These are phyloP conservation scores for Drosophila tani DNA, from an alignment of 1,140 invertebrate genomes.

Conservation along the genomic window DNA sequence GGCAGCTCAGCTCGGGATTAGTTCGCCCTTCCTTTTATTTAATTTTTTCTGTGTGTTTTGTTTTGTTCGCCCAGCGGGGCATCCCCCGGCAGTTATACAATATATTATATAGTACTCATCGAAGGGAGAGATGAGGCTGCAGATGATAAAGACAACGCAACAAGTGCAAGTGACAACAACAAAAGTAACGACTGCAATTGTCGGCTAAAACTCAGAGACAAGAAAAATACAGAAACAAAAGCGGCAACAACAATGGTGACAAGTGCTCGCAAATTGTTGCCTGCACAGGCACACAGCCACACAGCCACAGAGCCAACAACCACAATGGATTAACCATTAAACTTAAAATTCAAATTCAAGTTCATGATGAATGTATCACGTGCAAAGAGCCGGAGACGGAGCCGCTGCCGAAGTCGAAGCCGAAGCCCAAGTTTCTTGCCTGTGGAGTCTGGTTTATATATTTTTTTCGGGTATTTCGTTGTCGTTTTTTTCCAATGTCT, in stretches of 20 bases:
- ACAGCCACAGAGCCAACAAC: constrained; percentile 30
- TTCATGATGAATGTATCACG: constrained; percentile 85
- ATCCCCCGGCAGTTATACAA: constrained; percentile 54
- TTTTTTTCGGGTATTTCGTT: constrained; percentile 34
- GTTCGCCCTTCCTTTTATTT: constrained; percentile 2
- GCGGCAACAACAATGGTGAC: constrained; percentile 49
- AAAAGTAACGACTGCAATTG: constrained; percentile 31
- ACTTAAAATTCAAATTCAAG: constrained; percentile 85
- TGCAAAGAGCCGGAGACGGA: constrained; percentile 53
- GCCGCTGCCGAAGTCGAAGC: constrained; percentile 28
- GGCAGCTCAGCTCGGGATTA: constrained; percentile 26
- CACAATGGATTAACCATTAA: constrained; percentile 80
- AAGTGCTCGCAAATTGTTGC: constrained; percentile 75
- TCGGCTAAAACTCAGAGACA: constrained; percentile 23
- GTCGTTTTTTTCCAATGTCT: constrained; percentile 43
- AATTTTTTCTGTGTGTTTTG: not conserved
- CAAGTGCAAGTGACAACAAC: constrained; percentile 75
- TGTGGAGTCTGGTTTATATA: constrained; percentile 35
- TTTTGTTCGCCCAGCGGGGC: constrained; percentile 26
- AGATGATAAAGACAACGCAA: constrained; percentile 31
- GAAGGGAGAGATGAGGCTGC: not conserved
- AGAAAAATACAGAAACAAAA: constrained; percentile 29
- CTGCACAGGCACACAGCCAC: constrained; percentile 36
- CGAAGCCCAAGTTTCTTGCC: constrained; percentile 49
- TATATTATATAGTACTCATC: constrained; percentile 34